A percentile compares a stretch with the other conserved stretches of the same genome.
phyloP scores from a whole-genome alignment of 1,140 invertebrate genomes.

The Pseudomyrmex sp. region DNA sequence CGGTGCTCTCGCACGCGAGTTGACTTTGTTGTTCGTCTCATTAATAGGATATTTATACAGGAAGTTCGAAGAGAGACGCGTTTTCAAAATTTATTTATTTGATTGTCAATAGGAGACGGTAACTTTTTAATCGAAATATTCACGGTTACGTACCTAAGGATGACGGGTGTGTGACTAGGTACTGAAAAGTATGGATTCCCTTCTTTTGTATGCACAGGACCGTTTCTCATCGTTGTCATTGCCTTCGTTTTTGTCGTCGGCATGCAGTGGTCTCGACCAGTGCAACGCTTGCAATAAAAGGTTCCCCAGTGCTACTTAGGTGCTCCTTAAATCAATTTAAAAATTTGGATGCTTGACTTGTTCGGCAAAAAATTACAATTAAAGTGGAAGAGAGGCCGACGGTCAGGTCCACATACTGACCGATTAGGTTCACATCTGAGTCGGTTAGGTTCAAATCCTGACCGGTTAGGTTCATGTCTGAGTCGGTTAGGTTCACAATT shows the following conservation, averaged over 20 bases:
- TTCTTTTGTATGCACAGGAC: conserved; percentile 82
- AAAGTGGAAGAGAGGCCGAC: too few relatives aligned
- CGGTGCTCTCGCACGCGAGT: not conserved
- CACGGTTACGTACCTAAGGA: conserved; percentile 91
- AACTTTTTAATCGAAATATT: conserved; percentile 17
- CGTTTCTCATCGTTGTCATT: conserved; percentile 81
- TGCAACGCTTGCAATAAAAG: conserved; percentile 96
- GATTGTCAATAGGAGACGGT: too few relatives aligned
- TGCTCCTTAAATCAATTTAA: too few relatives aligned
- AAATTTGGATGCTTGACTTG: too few relatives aligned
- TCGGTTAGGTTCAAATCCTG: too few relatives aligned
- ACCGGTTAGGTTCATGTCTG: too few relatives aligned
- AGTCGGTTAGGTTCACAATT: too few relatives aligned
- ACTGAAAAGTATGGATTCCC: conserved; percentile 96
- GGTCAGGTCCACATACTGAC: too few relatives aligned
- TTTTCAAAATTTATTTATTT: too few relatives aligned
- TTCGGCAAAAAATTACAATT: too few relatives aligned
- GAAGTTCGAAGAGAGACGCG: not conserved
- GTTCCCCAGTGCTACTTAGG: conserved; percentile 87
- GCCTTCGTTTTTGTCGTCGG: conserved; percentile 84
- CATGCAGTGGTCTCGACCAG: conserved; percentile 92
- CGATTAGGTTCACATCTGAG: too few relatives aligned
- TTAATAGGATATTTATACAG: not conserved
- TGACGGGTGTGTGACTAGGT: conserved; percentile 97
- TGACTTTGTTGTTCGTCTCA: not conserved